Percentiles rank a stretch among this genome's conserved stretches.
phyloP scores from a whole-genome alignment of 2,888 invertebrate genomes.

The Chymomyza caudatula region DNA sequence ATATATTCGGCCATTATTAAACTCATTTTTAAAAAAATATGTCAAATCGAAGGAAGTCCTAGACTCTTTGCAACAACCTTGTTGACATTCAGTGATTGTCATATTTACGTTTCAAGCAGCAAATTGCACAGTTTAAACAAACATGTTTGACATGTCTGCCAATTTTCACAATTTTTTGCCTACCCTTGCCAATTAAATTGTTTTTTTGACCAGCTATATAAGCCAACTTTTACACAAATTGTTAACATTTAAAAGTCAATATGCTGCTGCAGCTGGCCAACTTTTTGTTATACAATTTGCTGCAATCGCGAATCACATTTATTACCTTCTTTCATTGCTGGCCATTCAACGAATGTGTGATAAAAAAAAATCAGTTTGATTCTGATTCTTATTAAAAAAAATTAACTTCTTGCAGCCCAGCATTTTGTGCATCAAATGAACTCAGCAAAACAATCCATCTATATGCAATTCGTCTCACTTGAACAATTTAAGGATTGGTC shows the following conservation, averaged over 20 bases:
- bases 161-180: conserved; percentile 52
- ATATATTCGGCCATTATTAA: too few relatives aligned
- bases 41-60: too few relatives aligned
- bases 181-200: neutral
- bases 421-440: conserved; percentile 41
- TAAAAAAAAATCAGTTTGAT: neutral
- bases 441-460: conserved; percentile 36
- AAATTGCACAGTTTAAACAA: conserved; percentile 6
- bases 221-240: neutral
- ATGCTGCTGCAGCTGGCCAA: conserved; percentile 48
- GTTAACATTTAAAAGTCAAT: conserved; percentile 9
- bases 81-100: neutral
- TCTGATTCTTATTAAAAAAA: neutral
- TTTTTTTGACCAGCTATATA: conserved; percentile 40
- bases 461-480: conserved; percentile 50
- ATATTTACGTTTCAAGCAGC: neutral
- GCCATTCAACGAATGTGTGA: conserved; percentile 49
- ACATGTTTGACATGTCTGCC: conserved; percentile 28
- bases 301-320: conserved; percentile 45
- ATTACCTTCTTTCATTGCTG: conserved; percentile 63
- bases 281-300: conserved; percentile 61
- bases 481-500: conserved; percentile 15
- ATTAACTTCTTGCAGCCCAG: conserved; percentile 19
- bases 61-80: too few relatives aligned
- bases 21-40: too few relatives aligned